phyloP scores from a whole-genome alignment of 2,888 invertebrate species.

The Cheilosia grossa region DNA sequence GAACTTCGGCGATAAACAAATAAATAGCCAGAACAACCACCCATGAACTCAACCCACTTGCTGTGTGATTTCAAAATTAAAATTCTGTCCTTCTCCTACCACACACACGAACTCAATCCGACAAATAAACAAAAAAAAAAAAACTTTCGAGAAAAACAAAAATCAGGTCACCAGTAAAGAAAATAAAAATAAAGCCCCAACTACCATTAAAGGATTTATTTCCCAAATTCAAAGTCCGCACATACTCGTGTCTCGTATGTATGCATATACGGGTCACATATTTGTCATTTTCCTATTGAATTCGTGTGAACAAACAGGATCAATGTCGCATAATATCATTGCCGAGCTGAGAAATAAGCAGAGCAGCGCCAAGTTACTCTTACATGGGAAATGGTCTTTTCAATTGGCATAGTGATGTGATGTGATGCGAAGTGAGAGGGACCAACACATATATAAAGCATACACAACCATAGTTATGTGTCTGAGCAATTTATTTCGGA shows the following conservation, averaged over 20 bases:
- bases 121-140: slow-evolving; percentile 46
- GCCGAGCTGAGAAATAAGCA: slow-evolving; percentile 62
- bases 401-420: slow-evolving; percentile 55
- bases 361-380: slow-evolving; percentile 18
- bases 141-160: slow-evolving; percentile 21
- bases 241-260: neutral
- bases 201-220: slow-evolving; percentile 59
- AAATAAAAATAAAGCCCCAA: slow-evolving; percentile 23
- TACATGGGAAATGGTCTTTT: slow-evolving; percentile 46
- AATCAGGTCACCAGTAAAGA: slow-evolving; percentile 62
- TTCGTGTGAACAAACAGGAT: slow-evolving; percentile 31
- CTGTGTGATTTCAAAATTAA: slow-evolving; percentile 35
- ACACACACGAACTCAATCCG: slow-evolving; percentile 13
- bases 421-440: slow-evolving; percentile 31
- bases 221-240: slow-evolving; percentile 14
- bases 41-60: slow-evolving; percentile 31
- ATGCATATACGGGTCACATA: neutral
- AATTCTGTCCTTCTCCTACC: slow-evolving; percentile 12
- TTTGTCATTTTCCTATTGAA: neutral
- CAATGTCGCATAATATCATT: slow-evolving; percentile 69
- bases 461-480: slow-evolving; percentile 2
- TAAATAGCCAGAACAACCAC: slow-evolving; percentile 8
- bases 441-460: neutral
- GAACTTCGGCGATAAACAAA: slow-evolving; percentile 19
- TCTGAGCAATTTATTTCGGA: slow-evolving; percentile 41